Percentiles rank a stretch among this genome's conserved stretches.
phyloP scores from a whole-genome alignment of 2,888 invertebrate species.

The Microctonus aethiopoides region DNA sequence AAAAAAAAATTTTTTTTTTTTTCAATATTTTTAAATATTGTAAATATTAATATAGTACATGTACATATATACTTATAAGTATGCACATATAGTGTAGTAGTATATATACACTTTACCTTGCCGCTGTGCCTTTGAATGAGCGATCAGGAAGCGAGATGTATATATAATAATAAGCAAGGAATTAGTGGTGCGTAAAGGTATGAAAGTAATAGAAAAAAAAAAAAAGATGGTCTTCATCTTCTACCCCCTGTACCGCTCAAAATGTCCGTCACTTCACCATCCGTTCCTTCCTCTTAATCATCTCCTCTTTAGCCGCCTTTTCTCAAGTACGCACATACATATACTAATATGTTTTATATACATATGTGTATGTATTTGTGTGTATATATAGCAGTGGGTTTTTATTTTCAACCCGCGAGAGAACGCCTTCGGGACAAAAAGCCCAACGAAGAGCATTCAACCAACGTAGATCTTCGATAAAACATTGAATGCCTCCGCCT shows the following conservation, averaged over 20 bases:
- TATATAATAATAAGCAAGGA: constrained; percentile 59
- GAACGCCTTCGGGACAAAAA: constrained; percentile 52
- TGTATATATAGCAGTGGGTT: background rate
- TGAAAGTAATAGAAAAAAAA: constrained; percentile 39
- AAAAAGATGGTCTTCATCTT: background rate
- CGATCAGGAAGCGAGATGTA: no score
- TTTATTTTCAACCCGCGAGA: constrained; percentile 29
- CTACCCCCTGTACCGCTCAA: constrained; percentile 21
- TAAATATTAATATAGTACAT: no score
- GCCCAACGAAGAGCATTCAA: constrained; percentile 56
- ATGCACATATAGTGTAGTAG: background rate
- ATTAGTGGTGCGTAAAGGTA: constrained; percentile 62
- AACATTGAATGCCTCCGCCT: constrained; percentile 59
- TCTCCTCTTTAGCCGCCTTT: constrained; percentile 13
- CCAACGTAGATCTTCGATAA: constrained; percentile 63
- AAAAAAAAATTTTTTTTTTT: no score
- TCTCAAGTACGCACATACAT: constrained; percentile 25
- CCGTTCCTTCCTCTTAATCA: constrained; percentile 11
- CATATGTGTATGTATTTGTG: no score
- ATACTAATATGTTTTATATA: no score
- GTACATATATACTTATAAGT: background rate
- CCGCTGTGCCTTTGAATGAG: background rate
- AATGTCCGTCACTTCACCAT: constrained; percentile 26
- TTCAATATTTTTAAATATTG: no score
- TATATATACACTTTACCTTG: background rate